Conservation (phyloP, 2,113 vertebrate species). For the Prunella himalayana region DNA sequence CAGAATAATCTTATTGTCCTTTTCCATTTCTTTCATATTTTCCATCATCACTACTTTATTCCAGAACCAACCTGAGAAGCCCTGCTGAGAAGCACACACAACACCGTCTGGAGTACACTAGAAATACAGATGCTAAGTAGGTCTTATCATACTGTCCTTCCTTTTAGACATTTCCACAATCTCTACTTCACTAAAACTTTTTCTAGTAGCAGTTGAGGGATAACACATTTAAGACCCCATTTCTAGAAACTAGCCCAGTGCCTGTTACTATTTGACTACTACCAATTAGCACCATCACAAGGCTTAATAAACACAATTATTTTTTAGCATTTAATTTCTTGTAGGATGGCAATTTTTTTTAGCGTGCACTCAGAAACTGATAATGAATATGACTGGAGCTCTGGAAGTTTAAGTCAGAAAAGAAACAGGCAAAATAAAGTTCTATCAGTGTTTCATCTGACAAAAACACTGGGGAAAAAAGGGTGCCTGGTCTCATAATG, state of each 20-base stretch:
- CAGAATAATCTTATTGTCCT: background rate
- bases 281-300: background rate
- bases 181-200: background rate
- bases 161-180: background rate
- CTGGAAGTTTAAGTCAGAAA: background rate
- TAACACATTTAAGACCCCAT: background rate
- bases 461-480: background rate
- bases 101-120: background rate
- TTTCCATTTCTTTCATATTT: background rate
- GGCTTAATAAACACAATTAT: background rate
- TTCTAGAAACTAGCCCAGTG: background rate
- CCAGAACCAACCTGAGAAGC: background rate
- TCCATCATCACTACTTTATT: background rate
- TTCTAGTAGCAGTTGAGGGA: background rate
- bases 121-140: background rate
- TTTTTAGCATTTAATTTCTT: background rate
- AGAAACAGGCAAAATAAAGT: background rate
- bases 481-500: background rate
- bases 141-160: background rate
- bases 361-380: background rate
- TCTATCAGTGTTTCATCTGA: background rate
- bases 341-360: background rate
- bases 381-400: background rate
- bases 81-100: background rate
- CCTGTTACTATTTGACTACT: background rate